A percentile compares a stretch with the other conserved stretches of the same genome.
Conservation (phyloP, 2,888 invertebrate genomes). For the Tiphia femorata region DNA sequence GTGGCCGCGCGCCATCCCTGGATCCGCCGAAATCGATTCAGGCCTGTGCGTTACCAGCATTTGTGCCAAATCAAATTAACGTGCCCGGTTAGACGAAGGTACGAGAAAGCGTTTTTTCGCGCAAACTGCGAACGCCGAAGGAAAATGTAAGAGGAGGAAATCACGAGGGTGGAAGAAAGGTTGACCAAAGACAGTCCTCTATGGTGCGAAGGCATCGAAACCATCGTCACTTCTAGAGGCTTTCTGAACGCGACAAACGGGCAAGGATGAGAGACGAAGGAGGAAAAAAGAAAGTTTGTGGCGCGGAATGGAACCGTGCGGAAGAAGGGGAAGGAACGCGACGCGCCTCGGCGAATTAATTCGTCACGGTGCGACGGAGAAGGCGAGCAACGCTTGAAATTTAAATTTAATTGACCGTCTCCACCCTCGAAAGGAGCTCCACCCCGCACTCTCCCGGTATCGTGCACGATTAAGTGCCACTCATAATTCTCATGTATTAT, state of each 20-base stretch:
- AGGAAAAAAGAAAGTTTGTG: too few relatives aligned
- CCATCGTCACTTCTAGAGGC: too few relatives aligned
- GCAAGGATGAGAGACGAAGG: too few relatives aligned
- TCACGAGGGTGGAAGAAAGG: too few relatives aligned
- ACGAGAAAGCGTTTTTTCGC: neutral
- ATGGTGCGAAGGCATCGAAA: neutral
- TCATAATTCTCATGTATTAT: constrained; percentile 41
- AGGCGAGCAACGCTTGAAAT: constrained; percentile 22
- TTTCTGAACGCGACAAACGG: too few relatives aligned
- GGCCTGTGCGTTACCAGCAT: neutral
- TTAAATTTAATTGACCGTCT: constrained; percentile 35
- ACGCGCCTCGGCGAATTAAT: constrained; percentile 4
- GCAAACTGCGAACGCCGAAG: too few relatives aligned
- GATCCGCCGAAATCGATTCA: neutral
- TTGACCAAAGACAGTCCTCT: too few relatives aligned
- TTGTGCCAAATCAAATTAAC: neutral
- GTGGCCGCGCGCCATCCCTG: neutral
- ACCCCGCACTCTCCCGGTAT: constrained; percentile 18
- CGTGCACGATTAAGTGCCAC: constrained; percentile 42
- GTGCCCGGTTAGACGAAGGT: neutral
- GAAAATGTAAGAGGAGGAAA: too few relatives aligned
- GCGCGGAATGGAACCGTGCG: too few relatives aligned
- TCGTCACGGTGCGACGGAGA: constrained; percentile 10
- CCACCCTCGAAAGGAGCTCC: constrained; percentile 4
- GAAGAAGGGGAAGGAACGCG: too few relatives aligned